Evolutionary conservation across 2,113 vertebrate genomes (phyloP), one percentile per base, ranked within the genome.

Genomic region (Nipponia nippon): DNA sequence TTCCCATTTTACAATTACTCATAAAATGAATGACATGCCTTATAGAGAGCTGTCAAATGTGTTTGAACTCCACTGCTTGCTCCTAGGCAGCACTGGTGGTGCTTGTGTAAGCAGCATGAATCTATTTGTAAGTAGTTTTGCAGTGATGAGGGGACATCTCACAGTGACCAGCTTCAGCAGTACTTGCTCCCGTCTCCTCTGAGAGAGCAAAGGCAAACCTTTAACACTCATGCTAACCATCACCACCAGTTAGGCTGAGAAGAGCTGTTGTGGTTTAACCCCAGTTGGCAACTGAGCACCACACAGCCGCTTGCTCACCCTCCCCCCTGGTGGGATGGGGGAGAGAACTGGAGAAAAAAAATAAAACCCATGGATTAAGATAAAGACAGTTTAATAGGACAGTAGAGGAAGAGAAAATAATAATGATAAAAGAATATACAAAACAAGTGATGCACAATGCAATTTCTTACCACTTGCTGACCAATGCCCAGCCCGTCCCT

Each of bases 1-100:
- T 97, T 91, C 59, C 46, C 80, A 71, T 19, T 93, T 95, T 96
- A 87, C 71, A 95, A 52, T 78, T 81, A 62, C 59, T 91, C 44
- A 3, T 95, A 89, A 95, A 97, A 92, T 90, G 83, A 96, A 84
- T 93, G 83, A 85, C 70, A 86, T 50, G 75, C 53, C 96, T 95
- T 83, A 93, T 42, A 91, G 88, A 61, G 94, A 83, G 61, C 71
- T 91, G 61, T 95, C 83, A 90, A 84, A 76, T 72, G 34, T 49
- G 55, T 66, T 80, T 52, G 86, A 30, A 52, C n/a, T 29, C 38
- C 16, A 38, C 73, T 58, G 47, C 59, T 91, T 89, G 44, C 61
- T 82, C 70, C 81, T 65, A 46, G 82, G 78, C 88, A 90, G 36
- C 66, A 36, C 40, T 38, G 36, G 16, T 52, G 13, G 32, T 55